Percentiles rank a stretch among this genome's conserved stretches.
phyloP scores from a whole-genome alignment of 2,888 invertebrate genomes.

The Coecobrya sp. region DNA sequence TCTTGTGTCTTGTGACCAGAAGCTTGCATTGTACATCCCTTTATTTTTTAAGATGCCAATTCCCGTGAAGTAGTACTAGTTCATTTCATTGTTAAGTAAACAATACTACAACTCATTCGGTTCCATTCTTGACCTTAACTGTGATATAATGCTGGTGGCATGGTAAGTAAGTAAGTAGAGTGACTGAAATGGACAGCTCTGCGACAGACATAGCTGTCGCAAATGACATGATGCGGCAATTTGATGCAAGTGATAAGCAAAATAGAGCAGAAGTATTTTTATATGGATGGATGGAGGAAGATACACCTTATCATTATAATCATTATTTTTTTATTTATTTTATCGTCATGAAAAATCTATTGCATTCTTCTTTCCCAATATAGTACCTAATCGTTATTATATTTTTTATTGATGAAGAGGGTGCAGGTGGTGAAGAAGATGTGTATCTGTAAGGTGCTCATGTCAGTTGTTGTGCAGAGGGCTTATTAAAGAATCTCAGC shows the following conservation, averaged over 20 bases:
- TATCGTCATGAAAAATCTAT: neutral
- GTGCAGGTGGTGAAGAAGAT: neutral
- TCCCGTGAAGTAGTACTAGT: neutral
- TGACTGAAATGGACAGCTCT: constrained; percentile 61
- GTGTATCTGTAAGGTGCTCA: too few relatives aligned
- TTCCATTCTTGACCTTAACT: constrained; percentile 4
- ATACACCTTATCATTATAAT: neutral
- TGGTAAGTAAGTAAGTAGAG: neutral
- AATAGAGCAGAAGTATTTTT: constrained; percentile 53
- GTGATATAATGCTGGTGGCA: neutral
- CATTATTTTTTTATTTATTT: neutral
- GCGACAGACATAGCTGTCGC: constrained; percentile 81
- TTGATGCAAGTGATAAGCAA: constrained; percentile 81
- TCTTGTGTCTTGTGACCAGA: neutral
- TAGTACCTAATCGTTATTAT: neutral
- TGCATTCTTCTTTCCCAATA: constrained; percentile 33
- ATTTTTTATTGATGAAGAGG: neutral
- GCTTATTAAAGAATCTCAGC: constrained; percentile 8
- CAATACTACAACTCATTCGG: neutral
- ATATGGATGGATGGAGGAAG: neutral
- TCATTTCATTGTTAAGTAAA: neutral
- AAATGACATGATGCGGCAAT: constrained; percentile 80
- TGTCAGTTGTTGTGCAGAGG: neutral
- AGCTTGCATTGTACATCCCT: neutral
- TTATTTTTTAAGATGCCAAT: neutral